Base-by-base conservation (phyloP, 2,888 invertebrate genomes). In the Lycaena phlaeas region DNA sequence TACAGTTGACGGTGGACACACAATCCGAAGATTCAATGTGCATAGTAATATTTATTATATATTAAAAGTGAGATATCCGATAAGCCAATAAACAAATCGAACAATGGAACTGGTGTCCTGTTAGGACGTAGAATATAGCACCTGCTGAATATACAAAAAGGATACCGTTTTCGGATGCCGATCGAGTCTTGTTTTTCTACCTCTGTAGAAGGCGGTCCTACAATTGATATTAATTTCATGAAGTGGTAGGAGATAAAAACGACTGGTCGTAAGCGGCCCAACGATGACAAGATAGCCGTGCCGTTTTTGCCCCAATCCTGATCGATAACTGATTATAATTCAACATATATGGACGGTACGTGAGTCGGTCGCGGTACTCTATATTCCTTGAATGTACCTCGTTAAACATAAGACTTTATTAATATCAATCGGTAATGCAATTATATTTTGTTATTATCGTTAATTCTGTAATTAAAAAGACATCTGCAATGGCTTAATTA, bases 211-310 rank as follows among this genome's bases (percentile, higher is more conserved):
- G 69, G 60, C 55, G 55, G 53, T 42, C 46, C 53, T 57, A 57
- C 69, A 70, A 73, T 74, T 74, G 72, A 70, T 75, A 75, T 72
- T 74, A 74, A 75, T 76, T 75, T 75, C 70, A 68, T 64, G 68
- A 68, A 60, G 58, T 56, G 55, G 61, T 60, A 65, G 64, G 62
- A 57, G 45, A 53, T 57, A 69, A 71, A 72, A 74, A 71, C 45
- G 38, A 29, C 44, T 39, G 36, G 42, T 46, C 46, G 45, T 49
- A 52, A 43, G 52, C 49, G 49, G 50, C 38, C 50, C 42, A 51
- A 43, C 48, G 52, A 51, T 54, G 50, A 54, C 55, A 55, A 53
- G 52, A 55, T 56, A 52, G 52, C 51, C 47, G 41, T 50, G 47
- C 29, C 30, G 51, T 59, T 62, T 61, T 60, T 61, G 53, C 48